These are phyloP conservation scores for Sardinella longiceps DNA, from an alignment of 2,797 vertebrate species.

Conservation along the genomic window DNA sequence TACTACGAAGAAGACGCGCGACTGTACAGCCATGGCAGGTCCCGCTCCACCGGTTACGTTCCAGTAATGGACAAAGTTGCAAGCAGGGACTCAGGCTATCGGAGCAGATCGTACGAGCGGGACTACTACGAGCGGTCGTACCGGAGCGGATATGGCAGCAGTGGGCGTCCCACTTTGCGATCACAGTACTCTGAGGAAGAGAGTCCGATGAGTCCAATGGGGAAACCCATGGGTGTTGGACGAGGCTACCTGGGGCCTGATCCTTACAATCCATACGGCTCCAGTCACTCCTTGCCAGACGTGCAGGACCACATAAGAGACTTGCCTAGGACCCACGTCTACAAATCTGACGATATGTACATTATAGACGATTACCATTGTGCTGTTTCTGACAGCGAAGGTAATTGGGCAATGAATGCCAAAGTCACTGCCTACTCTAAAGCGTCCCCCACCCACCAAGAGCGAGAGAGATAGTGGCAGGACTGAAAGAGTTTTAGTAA, in stretches of 20 bases:
- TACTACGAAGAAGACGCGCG: constrained; percentile 88
- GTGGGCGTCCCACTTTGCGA: constrained; percentile 79
- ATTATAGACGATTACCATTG: constrained; percentile 98
- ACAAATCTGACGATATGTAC: constrained; percentile 97
- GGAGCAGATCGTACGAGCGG: constrained; percentile 90
- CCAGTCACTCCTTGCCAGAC: constrained; percentile 98
- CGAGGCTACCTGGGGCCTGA: constrained; percentile 79
- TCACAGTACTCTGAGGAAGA: constrained; percentile 94
- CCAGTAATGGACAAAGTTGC: constrained; percentile 86
- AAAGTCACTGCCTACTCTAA: constrained; percentile 77
- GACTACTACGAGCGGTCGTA: constrained; percentile 82
- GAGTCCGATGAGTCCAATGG: constrained; percentile 87
- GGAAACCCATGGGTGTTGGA: constrained; percentile 82
- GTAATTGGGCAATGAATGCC: constrained; percentile 88
- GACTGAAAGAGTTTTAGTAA: constrained; percentile 68
- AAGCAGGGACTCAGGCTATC: constrained; percentile 79
- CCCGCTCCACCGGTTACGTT: constrained; percentile 85
- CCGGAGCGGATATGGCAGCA: constrained; percentile 80
- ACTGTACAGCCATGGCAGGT: constrained; percentile 83
- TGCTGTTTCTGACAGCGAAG: constrained; percentile 99
- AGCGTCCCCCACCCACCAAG: constrained; percentile 81
- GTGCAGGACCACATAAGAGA: constrained; percentile 97
- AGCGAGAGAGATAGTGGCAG: constrained; percentile 68
- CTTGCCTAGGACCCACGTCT: constrained; percentile 91
- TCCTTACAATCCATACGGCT: constrained; percentile 91